Conservation (phyloP, 2,113 vertebrate genomes). For the Machaerirhynchus nigripectus region DNA sequence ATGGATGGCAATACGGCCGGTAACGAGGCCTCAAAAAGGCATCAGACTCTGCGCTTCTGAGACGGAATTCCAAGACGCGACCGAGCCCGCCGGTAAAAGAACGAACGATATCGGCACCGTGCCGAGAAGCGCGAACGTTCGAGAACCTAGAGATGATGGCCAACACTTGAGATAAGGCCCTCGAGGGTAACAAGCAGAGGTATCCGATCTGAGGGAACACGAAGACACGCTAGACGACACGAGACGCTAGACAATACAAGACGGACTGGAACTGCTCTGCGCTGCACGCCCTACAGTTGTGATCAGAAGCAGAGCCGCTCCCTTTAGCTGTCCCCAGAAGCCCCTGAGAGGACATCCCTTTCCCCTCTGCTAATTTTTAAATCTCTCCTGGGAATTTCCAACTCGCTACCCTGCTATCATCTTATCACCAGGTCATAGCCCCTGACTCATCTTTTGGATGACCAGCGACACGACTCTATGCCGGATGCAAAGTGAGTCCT, state of each 20-base stretch:
- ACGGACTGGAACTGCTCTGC: not conserved
- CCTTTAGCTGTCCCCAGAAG: not conserved
- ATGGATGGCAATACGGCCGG: too few species aligned
- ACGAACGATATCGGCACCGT: too few species aligned
- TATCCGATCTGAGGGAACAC: too few species aligned
- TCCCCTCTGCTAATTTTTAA: not conserved
- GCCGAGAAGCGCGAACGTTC: too few species aligned
- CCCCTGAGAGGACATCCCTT: not conserved
- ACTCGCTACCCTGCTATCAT: not conserved
- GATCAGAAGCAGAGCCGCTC: not conserved
- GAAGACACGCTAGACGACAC: too few species aligned
- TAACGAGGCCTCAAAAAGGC: too few species aligned
- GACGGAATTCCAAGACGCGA: too few species aligned
- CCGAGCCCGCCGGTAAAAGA: too few species aligned
- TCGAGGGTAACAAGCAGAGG: too few species aligned
- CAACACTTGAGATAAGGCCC: too few species aligned
- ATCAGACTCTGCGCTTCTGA: too few species aligned
- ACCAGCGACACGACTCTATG: not conserved
- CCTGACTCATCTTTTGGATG: not conserved
- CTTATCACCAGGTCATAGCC: not conserved
- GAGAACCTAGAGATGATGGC: too few species aligned
- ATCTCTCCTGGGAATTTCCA: not conserved
- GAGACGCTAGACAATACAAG: not conserved
- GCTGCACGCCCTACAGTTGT: not conserved
- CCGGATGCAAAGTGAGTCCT: fast-evolving